A percentile compares a stretch with the other conserved stretches of the same genome.
Evolutionary conservation across 2,888 invertebrate genomes (phyloP).

Genomic region (Urechis unicinctus): DNA sequence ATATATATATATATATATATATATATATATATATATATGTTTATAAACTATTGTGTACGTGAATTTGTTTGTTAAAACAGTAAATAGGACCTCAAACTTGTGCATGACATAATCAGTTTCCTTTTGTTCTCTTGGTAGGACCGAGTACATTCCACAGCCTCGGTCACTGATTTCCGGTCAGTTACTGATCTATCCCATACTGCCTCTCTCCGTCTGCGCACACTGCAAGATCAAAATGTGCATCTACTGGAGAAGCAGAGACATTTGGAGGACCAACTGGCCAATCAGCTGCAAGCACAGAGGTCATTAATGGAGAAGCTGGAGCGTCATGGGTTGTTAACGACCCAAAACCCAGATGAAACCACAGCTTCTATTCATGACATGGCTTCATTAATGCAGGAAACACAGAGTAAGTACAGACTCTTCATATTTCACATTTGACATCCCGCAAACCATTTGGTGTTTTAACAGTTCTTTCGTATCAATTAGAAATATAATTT

Average conservation of each 20-base stretch:
- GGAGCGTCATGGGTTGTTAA: conserved; percentile 2
- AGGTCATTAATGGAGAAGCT: conserved; percentile 8
- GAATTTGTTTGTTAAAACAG: too few relatives aligned
- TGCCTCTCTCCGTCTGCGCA: conserved; percentile 1
- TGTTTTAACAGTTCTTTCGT: too few relatives aligned
- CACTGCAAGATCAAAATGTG: conserved; percentile 8
- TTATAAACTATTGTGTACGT: too few relatives aligned
- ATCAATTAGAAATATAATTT: too few relatives aligned
- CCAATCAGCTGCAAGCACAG: conserved; percentile 7
- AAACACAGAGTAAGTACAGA: background rate
- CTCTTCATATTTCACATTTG: background rate
- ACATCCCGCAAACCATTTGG: too few relatives aligned
- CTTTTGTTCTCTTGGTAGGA: too few relatives aligned
- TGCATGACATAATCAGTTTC: too few relatives aligned
- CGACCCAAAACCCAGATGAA: conserved; percentile 1
- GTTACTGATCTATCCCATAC: background rate
- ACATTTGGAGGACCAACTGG: conserved; percentile 12
- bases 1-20: too few relatives aligned
- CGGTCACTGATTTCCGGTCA: too few relatives aligned
- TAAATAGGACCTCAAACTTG: too few relatives aligned
- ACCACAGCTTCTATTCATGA: background rate
- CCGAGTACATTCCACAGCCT: too few relatives aligned
- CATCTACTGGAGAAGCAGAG: conserved; percentile 4
- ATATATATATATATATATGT: too few relatives aligned
- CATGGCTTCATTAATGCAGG: background rate